Conservation (phyloP, 2,797 vertebrate species). For the Meda fulgida region DNA sequence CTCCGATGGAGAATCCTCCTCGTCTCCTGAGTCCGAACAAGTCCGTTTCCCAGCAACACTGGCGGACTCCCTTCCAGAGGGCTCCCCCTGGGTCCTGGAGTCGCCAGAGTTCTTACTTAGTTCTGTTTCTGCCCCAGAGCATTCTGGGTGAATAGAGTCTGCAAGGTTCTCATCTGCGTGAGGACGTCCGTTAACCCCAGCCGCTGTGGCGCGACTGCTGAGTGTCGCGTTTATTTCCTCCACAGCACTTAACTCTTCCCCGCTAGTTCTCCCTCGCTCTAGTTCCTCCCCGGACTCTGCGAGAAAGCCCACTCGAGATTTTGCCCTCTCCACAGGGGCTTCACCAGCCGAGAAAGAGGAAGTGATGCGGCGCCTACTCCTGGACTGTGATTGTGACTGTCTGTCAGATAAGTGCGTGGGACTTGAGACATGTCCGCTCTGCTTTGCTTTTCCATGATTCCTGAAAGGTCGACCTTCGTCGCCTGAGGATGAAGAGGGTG, state of each 20-base stretch:
- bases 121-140: constrained; percentile 69
- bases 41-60: constrained; percentile 79
- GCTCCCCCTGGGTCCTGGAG: constrained; percentile 60
- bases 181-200: constrained; percentile 82
- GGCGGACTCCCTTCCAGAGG: constrained; percentile 47
- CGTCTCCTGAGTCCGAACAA: constrained; percentile 83
- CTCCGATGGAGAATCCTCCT: constrained; percentile 85
- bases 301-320: constrained; percentile 55
- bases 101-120: constrained; percentile 52
- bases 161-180: constrained; percentile 70
- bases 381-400: constrained; percentile 15
- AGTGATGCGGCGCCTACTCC: constrained; percentile 53
- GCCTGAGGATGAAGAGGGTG: constrained; percentile 80
- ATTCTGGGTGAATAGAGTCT: constrained; percentile 68
- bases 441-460: constrained; percentile 57
- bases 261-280: constrained; percentile 54
- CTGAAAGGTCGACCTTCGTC: constrained; percentile 60
- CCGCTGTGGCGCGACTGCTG: constrained; percentile 30
- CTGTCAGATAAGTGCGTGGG: constrained; percentile 69
- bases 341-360: constrained; percentile 47
- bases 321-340: constrained; percentile 58
- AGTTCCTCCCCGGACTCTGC: constrained; percentile 28
- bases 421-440: constrained; percentile 66
- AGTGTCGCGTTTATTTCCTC: constrained; percentile 58
- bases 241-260: constrained; percentile 40